Percentiles rank a stretch among this genome's conserved stretches.
Evolutionary conservation across 2,888 invertebrate species (phyloP).

Genomic region (Cybosia mesomella): DNA sequence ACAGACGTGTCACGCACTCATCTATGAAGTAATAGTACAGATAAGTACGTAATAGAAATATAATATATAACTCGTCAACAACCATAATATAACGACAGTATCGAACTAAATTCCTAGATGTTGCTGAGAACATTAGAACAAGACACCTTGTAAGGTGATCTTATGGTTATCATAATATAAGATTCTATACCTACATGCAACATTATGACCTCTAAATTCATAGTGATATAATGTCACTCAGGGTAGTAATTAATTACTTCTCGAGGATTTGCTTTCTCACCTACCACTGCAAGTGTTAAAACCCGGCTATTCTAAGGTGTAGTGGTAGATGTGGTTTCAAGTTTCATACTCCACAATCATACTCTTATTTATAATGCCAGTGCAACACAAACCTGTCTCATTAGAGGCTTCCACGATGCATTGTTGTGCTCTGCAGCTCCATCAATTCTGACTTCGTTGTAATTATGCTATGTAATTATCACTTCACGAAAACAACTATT

Average conservation of each 20-base stretch:
- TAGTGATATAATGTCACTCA: no score
- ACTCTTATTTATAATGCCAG: constrained; percentile 5
- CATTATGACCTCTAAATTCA: no score
- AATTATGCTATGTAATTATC: constrained; percentile 12
- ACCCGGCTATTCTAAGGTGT: no score
- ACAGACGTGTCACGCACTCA: neutral
- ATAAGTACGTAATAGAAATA: neutral
- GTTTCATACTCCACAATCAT: neutral
- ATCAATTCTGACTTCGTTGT: constrained; percentile 30
- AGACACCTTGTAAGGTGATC: neutral
- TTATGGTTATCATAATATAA: no score
- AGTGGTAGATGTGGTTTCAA: neutral
- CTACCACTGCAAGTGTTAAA: no score
- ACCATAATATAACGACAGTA: neutral
- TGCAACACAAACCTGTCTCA: constrained; percentile 33
- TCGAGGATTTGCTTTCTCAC: no score
- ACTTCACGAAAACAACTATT: neutral
- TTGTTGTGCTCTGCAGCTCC: constrained; percentile 25
- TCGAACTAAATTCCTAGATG: no score
- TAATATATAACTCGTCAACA: neutral
- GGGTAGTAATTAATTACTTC: no score
- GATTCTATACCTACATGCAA: no score
- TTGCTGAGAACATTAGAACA: neutral
- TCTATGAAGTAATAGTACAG: neutral
- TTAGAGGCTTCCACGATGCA: constrained; percentile 31